Evolutionary conservation across 2,888 invertebrate genomes (phyloP).

Genomic region (Epistrophe grossulariae): DNA sequence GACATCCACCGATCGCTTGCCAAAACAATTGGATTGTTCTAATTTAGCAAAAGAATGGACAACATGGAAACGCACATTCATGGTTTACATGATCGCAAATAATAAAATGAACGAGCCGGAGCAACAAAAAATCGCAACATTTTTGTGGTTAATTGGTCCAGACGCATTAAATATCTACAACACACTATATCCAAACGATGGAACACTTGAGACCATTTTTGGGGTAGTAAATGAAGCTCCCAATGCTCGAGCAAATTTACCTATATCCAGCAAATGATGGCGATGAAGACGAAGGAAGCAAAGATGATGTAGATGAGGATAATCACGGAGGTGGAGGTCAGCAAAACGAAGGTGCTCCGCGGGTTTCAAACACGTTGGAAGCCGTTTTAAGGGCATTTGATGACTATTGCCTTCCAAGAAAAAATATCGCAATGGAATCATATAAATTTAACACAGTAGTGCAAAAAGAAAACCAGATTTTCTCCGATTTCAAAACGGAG

Average conservation of each 20-base stretch:
- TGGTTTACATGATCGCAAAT: slow-evolving; percentile 51
- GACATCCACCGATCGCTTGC: slow-evolving; percentile 25
- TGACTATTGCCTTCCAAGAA: slow-evolving; percentile 56
- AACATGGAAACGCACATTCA: slow-evolving; percentile 27
- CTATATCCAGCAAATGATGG: background rate
- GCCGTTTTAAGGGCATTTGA: background rate
- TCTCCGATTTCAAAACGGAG: background rate
- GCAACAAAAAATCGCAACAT: background rate
- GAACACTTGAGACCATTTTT: slow-evolving; percentile 24
- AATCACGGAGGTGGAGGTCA: background rate
- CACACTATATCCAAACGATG: slow-evolving; percentile 56
- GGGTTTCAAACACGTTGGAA: slow-evolving; percentile 26
- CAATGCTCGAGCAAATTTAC: slow-evolving; percentile 15
- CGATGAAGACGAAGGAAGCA: background rate
- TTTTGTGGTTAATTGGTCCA: background rate
- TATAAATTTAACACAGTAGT: slow-evolving; percentile 60
- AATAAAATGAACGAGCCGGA: slow-evolving; percentile 3
- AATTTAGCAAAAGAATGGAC: slow-evolving; percentile 55
- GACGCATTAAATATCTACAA: slow-evolving; percentile 43
- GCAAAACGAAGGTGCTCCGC: background rate
- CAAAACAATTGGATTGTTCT: slow-evolving; percentile 47
- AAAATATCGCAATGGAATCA: slow-evolving; percentile 50
- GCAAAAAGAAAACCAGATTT: background rate
- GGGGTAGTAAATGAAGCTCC: background rate
- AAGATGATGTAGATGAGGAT: background rate